Evolutionary conservation across 2,888 invertebrate genomes (phyloP).

Genomic region (Caenorhabditis doughertyi): DNA sequence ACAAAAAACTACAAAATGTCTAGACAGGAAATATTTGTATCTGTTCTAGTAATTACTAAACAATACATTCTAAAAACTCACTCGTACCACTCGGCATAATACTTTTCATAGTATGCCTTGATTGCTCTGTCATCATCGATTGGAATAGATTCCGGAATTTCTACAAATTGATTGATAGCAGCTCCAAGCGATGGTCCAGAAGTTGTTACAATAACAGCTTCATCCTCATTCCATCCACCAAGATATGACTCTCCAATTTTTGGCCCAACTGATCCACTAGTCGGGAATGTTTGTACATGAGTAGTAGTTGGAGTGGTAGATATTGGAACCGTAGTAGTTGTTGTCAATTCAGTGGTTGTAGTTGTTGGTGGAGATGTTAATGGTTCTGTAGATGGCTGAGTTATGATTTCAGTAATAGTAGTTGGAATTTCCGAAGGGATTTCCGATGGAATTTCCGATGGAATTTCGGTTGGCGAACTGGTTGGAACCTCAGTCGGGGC

Average conservation of each 20-base stretch:
- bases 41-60: too few relatives aligned
- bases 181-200: conserved; percentile 43
- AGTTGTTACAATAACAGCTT: conserved; percentile 32
- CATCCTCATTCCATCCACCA: conserved; percentile 68
- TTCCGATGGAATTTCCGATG: neutral
- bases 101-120: conserved; percentile 59
- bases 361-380: conserved; percentile 19
- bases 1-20: neutral
- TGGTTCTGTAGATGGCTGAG: conserved; percentile 7
- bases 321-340: conserved; percentile 4
- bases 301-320: neutral
- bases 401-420: conserved; percentile 3
- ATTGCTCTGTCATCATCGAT: conserved; percentile 51
- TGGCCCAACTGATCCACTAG: conserved; percentile 17
- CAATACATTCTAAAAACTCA: conserved; percentile 33
- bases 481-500: conserved; percentile 8
- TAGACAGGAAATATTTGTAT: neutral
- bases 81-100: conserved; percentile 67
- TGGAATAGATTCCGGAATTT: conserved; percentile 33
- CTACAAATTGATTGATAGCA: conserved; percentile 49
- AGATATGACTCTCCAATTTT: conserved; percentile 62
- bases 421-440: conserved; percentile 15
- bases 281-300: conserved; percentile 20
- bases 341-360: neutral
- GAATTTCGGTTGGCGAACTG: neutral